These are phyloP conservation scores for Taurulus bubalis DNA, from an alignment of 2,113 vertebrate species.

Conservation along the genomic window DNA sequence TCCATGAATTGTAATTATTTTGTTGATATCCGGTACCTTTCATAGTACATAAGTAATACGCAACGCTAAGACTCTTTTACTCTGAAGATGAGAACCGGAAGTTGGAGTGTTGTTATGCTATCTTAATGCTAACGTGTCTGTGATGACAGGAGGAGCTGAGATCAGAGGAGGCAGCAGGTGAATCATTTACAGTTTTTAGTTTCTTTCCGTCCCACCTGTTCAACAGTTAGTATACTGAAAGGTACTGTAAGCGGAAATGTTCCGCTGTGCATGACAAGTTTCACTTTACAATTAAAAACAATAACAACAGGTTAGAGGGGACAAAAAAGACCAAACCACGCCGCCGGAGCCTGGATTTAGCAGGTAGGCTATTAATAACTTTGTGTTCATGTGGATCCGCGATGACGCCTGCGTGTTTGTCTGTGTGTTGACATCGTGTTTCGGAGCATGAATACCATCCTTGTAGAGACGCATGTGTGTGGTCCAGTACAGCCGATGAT, in stretches of 20 bases:
- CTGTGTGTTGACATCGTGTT: background rate
- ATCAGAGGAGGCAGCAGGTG: constrained; percentile 68
- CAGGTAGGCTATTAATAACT: constrained; percentile 76
- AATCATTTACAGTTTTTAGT: constrained; percentile 37
- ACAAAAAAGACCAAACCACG: constrained; percentile 25
- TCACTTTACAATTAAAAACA: background rate
- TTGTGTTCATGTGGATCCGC: constrained; percentile 5
- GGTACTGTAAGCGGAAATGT: background rate
- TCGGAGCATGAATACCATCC: no score
- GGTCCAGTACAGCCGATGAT: background rate
- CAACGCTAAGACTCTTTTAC: constrained; percentile 28
- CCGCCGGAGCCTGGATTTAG: constrained; percentile 60
- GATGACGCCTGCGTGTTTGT: background rate
- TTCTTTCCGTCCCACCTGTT: constrained; percentile 30
- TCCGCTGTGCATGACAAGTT: background rate
- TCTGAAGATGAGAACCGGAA: constrained; percentile 50
- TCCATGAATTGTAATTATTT: no score
- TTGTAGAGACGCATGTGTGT: accelerated
- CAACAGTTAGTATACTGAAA: background rate
- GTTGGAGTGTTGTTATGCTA: accelerated
- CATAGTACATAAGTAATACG: background rate
- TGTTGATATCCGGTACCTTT: background rate
- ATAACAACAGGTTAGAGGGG: background rate
- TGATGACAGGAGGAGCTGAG: constrained; percentile 46
- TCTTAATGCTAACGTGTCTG: constrained; percentile 7